Conservation (phyloP, 1,140 invertebrate species). For the Meteorus sp. region DNA sequence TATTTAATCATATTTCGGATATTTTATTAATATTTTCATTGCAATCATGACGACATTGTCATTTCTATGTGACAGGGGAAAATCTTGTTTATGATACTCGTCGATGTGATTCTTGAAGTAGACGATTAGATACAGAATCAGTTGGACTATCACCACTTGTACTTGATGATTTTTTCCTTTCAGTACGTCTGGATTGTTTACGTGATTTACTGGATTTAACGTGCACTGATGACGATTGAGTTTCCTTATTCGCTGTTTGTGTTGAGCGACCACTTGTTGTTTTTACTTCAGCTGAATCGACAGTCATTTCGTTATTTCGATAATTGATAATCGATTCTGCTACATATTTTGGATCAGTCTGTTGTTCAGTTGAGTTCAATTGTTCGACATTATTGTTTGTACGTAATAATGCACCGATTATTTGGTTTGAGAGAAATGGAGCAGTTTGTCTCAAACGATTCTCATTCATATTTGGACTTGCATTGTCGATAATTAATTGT, state of each 20-base stretch:
- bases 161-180: conserved; percentile 34
- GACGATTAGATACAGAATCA: conserved; percentile 36
- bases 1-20: too few relatives aligned
- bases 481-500: conserved; percentile 71
- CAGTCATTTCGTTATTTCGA: conserved; percentile 40
- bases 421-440: conserved; percentile 48
- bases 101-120: conserved; percentile 45
- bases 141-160: conserved; percentile 14
- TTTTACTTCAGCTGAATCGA: conserved; percentile 34
- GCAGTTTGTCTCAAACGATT: conserved; percentile 56
- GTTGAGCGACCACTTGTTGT: conserved; percentile 33
- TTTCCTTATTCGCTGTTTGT: conserved; percentile 36
- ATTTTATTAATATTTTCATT: too few relatives aligned
- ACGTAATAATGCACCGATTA: conserved; percentile 52
- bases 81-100: conserved; percentile 50
- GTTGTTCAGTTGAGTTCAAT: conserved; percentile 11
- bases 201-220: conserved; percentile 32
- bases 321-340: conserved; percentile 4
- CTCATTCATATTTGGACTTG: conserved; percentile 50
- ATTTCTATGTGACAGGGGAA: too few relatives aligned
- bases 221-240: conserved; percentile 35
- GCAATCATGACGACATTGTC: too few relatives aligned
- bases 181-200: conserved; percentile 28
- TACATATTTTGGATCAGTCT: conserved; percentile 19
- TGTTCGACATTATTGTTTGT: conserved; percentile 51